phyloP scores from a whole-genome alignment of 2,888 invertebrate species.

The Drosophila monieri region DNA sequence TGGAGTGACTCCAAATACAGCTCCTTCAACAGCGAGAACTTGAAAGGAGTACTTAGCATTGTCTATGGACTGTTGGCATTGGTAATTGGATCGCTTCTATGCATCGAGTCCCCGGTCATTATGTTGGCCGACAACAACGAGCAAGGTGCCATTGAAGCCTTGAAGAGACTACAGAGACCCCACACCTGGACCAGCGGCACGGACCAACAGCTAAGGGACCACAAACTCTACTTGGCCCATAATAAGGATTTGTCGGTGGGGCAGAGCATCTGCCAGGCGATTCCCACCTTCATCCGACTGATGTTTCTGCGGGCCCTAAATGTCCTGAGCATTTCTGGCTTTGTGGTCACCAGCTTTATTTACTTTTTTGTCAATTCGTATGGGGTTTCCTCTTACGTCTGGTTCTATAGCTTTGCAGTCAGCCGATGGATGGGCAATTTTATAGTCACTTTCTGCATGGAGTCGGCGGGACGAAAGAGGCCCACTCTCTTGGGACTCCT shows the following conservation, averaged over 20 bases:
- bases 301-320: conserved; percentile 62
- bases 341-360: conserved; percentile 9
- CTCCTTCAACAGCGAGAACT: conserved; percentile 48
- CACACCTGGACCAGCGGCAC: conserved; percentile 64
- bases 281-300: conserved; percentile 65
- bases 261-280: conserved; percentile 50
- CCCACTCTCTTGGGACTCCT: conserved; percentile 61
- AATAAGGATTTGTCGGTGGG: conserved; percentile 55
- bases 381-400: not conserved
- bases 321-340: conserved; percentile 66
- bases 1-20: conserved; percentile 11
- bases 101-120: conserved; percentile 77
- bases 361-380: not conserved
- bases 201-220: conserved; percentile 69
- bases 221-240: conserved; percentile 72
- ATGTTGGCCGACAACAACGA: conserved; percentile 68
- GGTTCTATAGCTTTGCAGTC: conserved; percentile 47
- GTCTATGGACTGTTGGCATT: conserved; percentile 63
- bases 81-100: conserved; percentile 42
- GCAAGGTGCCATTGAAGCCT: conserved; percentile 63
- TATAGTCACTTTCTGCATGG: conserved; percentile 54
- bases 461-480: conserved; percentile 69
- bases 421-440: conserved; percentile 60
- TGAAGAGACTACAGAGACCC: conserved; percentile 73
- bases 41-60: conserved; percentile 65